A percentile compares a stretch with the other conserved stretches of the same genome.
Evolutionary conservation across 2,797 vertebrate species (phyloP).

Genomic region (Falco rusticolus): DNA sequence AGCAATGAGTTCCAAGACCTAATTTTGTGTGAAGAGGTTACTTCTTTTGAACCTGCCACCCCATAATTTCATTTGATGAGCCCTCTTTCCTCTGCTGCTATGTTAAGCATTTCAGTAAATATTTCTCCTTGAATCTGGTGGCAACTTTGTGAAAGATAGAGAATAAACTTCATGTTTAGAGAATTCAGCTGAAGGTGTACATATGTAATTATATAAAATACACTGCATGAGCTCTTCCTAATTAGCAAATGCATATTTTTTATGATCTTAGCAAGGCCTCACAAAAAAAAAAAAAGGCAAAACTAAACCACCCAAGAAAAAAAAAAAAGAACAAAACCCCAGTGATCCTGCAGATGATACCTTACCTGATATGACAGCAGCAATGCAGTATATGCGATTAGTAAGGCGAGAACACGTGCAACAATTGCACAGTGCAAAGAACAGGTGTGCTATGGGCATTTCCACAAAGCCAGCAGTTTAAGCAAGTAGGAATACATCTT

Average conservation of each 20-base stretch:
- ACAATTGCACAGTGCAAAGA: not conserved
- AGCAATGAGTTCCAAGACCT: not conserved
- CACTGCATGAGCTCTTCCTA: not conserved
- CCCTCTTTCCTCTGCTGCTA: not conserved
- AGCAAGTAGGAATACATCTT: not conserved
- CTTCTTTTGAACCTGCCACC: not conserved
- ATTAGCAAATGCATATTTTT: not conserved
- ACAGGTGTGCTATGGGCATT: rapidly evolving
- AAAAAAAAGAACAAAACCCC: not conserved
- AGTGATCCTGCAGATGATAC: not conserved
- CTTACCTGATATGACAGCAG: not conserved
- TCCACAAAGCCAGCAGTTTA: not conserved
- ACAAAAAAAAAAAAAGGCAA: not conserved
- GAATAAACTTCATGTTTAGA: not conserved
- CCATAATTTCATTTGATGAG: not conserved
- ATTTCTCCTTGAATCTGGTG: not conserved
- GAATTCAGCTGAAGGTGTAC: not conserved
- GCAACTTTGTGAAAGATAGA: not conserved
- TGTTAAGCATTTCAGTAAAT: not conserved
- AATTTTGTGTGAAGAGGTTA: not conserved
- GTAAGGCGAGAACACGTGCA: not conserved
- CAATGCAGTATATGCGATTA: not conserved
- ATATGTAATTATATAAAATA: not conserved
- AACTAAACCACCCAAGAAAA: not conserved
- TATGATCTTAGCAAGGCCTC: not conserved